Percentiles rank a stretch among this genome's conserved stretches.
phyloP scores from a whole-genome alignment of 1,140 invertebrate genomes.

The Drepana arcuata region DNA sequence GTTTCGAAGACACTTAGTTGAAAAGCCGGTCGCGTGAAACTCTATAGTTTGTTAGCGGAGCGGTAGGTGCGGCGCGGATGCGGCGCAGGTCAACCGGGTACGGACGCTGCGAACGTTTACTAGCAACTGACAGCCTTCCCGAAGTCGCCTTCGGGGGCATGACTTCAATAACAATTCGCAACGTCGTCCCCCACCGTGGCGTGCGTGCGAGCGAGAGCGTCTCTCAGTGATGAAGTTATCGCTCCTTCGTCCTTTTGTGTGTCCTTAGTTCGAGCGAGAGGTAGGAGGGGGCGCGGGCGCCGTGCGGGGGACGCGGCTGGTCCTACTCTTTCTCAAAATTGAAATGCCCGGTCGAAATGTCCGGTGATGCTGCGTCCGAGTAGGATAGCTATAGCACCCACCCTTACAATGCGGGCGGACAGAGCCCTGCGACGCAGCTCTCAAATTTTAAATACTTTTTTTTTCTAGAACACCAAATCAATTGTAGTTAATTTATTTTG shows the following conservation, averaged over 20 bases:
- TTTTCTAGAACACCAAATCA: too few relatives aligned
- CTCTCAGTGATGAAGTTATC: constrained; percentile 67
- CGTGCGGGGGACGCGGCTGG: constrained; percentile 44
- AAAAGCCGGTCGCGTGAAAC: constrained; percentile 29
- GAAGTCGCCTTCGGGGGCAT: constrained; percentile 70
- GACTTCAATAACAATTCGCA: constrained; percentile 72
- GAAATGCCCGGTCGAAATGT: constrained; percentile 71
- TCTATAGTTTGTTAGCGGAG: constrained; percentile 35
- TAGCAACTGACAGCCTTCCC: constrained; percentile 70
- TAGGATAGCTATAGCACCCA: constrained; percentile 63
- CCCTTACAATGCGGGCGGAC: constrained; percentile 63
- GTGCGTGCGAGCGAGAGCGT: constrained; percentile 56
- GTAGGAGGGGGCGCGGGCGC: constrained; percentile 16
- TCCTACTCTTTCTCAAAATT: constrained; percentile 71
- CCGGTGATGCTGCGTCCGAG: constrained; percentile 70
- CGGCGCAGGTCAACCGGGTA: constrained; percentile 44
- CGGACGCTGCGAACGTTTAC: constrained; percentile 63
- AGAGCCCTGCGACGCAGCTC: constrained; percentile 54
- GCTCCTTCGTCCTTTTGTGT: constrained; percentile 62
- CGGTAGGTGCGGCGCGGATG: constrained; percentile 27
- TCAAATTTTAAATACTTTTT: constrained; percentile 62
- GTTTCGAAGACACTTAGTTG: constrained; percentile 58
- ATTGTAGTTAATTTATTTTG: too few relatives aligned
- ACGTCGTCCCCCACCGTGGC: constrained; percentile 66
- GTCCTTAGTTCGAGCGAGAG: constrained; percentile 57